Percentiles rank a stretch among this genome's conserved stretches.
Conservation (phyloP, 2,797 vertebrate species). For the Loris lydekkerianus region DNA sequence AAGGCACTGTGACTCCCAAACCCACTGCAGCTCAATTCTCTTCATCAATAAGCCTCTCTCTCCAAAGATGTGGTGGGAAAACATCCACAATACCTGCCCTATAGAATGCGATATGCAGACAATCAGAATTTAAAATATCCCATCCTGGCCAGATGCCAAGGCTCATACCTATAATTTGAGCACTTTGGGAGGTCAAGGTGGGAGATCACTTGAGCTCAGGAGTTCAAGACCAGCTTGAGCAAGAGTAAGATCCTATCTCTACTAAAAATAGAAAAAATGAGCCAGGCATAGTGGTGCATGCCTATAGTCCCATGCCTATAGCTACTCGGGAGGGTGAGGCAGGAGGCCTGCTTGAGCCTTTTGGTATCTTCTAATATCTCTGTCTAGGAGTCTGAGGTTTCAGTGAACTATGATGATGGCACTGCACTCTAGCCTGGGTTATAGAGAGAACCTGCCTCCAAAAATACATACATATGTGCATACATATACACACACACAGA, state of each 20-base stretch:
- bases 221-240: not conserved
- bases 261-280: not conserved
- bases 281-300: not conserved
- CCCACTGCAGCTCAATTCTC: not conserved
- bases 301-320: not conserved
- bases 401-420: not conserved
- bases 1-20: not conserved
- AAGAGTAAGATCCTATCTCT: not conserved
- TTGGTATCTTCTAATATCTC: too few species aligned
- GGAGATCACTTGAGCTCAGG: not conserved
- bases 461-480: not conserved
- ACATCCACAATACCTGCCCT: not conserved
- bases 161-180: not conserved
- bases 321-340: not conserved
- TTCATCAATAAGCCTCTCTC: not conserved
- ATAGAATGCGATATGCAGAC: not conserved
- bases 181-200: not conserved
- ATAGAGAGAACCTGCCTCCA: not conserved
- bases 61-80: not conserved
- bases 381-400: not conserved
- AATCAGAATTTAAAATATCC: slow-evolving; percentile 12
- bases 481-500: too few species aligned
- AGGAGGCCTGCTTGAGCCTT: not conserved
- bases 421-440: not conserved
- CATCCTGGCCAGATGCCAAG: too few species aligned